A percentile compares a stretch with the other conserved stretches of the same genome.
Evolutionary conservation across 2,113 vertebrate genomes (phyloP).

Genomic region (Neotoma lepida): DNA sequence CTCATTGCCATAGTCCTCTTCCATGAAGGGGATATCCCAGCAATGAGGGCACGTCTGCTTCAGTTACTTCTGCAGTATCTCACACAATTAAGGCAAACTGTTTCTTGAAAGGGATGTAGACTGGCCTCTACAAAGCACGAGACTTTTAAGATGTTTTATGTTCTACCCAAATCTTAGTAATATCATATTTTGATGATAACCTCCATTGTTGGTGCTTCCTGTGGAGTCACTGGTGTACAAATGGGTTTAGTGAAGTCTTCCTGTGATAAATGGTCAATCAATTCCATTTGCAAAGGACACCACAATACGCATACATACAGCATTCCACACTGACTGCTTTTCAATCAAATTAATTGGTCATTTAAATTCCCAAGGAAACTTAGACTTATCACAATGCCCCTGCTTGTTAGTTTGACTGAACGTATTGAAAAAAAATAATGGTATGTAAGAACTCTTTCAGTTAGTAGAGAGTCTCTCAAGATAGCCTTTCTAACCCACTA

Average conservation of each 20-base stretch:
- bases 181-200: conserved; percentile 17
- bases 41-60: conserved; percentile 21
- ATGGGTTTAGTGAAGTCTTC: neutral
- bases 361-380: conserved; percentile 52
- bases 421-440: conserved; percentile 45
- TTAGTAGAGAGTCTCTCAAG: conserved; percentile 48
- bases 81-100: neutral
- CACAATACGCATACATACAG: neutral
- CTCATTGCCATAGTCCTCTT: neutral
- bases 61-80: neutral
- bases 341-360: conserved; percentile 14
- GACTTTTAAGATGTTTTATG: conserved; percentile 37
- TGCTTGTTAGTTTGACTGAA: conserved; percentile 23
- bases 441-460: neutral
- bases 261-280: conserved; percentile 30
- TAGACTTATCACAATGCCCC: conserved; percentile 22
- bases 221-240: neutral
- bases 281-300: conserved; percentile 39
- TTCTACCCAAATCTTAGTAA: conserved; percentile 20
- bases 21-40: neutral
- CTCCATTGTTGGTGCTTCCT: neutral
- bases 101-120: conserved; percentile 52
- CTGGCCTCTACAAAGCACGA: conserved; percentile 6
- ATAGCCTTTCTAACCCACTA: conserved; percentile 39
- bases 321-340: conserved; percentile 11